These are phyloP conservation scores for Drosophila testacea DNA, from an alignment of 2,888 invertebrate species.

Conservation along the genomic window DNA sequence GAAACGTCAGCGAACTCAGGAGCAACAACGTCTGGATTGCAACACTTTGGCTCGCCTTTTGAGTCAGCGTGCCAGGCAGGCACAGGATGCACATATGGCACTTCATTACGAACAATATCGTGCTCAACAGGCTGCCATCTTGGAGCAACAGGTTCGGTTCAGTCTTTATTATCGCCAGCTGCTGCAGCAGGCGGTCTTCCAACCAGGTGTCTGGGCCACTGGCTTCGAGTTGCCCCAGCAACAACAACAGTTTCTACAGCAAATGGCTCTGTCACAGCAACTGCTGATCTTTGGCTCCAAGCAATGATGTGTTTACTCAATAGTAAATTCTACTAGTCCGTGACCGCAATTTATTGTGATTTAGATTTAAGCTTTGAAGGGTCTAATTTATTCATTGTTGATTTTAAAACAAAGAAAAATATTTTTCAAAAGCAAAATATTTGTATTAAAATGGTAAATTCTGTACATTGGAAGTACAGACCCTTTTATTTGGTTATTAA, in stretches of 20 bases:
- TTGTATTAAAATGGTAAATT: not conserved
- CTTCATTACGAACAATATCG: conserved; percentile 64
- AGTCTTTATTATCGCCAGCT: conserved; percentile 75
- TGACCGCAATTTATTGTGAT: conserved; percentile 63
- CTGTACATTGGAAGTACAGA: too few species aligned
- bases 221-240: conserved; percentile 49
- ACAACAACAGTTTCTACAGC: conserved; percentile 68
- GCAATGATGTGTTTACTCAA: conserved; percentile 8
- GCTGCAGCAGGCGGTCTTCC: conserved; percentile 64
- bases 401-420: conserved; percentile 40
- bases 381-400: conserved; percentile 55
- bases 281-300: conserved; percentile 60
- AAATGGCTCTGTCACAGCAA: conserved; percentile 71
- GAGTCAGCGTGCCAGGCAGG: conserved; percentile 67
- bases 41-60: conserved; percentile 68
- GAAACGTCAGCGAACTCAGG: conserved; percentile 61
- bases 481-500: too few species aligned
- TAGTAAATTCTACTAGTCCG: conserved; percentile 2
- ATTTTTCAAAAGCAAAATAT: not conserved
- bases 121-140: conserved; percentile 49
- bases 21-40: conserved; percentile 78
- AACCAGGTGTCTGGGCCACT: conserved; percentile 21
- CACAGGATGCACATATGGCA: conserved; percentile 57
- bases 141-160: conserved; percentile 71
- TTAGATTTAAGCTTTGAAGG: conserved; percentile 40